A percentile compares a stretch with the other conserved stretches of the same genome.
Evolutionary conservation across 92 coral and sea anemone genomes (phyloP).

Genomic region (Epizoanthus stellaris): DNA sequence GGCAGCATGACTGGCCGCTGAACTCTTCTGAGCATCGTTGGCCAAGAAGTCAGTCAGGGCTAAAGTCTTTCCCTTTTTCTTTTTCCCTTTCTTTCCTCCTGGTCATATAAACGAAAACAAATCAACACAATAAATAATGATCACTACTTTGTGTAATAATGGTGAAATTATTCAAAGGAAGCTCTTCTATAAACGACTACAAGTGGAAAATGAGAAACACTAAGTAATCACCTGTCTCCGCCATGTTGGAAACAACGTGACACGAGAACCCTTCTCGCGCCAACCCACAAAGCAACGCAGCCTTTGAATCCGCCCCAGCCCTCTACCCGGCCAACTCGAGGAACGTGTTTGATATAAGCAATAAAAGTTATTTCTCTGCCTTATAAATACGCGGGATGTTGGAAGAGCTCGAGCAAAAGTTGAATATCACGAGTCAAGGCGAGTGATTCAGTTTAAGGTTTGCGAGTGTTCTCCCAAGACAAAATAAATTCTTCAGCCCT

Average conservation of each 20-base stretch:
- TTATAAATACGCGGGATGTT: too few relatives aligned
- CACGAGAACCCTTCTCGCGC: slow-evolving; percentile 74
- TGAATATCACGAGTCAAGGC: too few relatives aligned
- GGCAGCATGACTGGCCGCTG: slow-evolving; percentile 73
- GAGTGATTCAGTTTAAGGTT: too few relatives aligned
- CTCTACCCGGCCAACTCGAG: too few relatives aligned
- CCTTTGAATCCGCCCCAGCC: neutral
- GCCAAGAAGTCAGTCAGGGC: slow-evolving; percentile 90
- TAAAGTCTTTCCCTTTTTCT: slow-evolving; percentile 91
- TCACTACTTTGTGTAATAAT: neutral
- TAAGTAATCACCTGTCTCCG: slow-evolving; percentile 95
- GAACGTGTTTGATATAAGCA: too few relatives aligned
- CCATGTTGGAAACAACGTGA: slow-evolving; percentile 98
- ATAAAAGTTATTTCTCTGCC: too few relatives aligned
- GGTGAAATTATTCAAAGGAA: slow-evolving; percentile 16
- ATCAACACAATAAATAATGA: neutral
- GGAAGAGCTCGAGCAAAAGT: too few relatives aligned
- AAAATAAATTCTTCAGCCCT: too few relatives aligned
- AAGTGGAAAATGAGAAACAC: slow-evolving; percentile 45
- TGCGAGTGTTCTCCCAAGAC: too few relatives aligned
- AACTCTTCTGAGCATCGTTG: slow-evolving; percentile 68
- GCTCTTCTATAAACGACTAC: slow-evolving; percentile 14
- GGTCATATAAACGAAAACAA: slow-evolving; percentile 24
- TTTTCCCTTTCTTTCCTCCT: slow-evolving; percentile 89
- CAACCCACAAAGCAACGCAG: slow-evolving; percentile 49